Conservation (phyloP, 2,888 invertebrate species). For the Pardosa pseudoannulata region DNA sequence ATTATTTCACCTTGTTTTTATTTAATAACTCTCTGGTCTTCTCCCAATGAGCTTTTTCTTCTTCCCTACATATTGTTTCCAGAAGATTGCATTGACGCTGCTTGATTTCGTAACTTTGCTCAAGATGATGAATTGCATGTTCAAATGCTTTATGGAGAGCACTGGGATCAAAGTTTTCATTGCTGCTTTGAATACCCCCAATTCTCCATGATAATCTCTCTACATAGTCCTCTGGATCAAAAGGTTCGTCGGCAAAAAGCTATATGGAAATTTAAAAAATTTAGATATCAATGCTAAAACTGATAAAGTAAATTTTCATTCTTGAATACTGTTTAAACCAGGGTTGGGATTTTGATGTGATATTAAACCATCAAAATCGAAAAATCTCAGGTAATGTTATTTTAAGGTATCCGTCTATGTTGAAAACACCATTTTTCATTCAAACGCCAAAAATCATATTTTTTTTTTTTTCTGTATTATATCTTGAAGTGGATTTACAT, state of each 20-base stretch:
- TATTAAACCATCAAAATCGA: too few relatives aligned
- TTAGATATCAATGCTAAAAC: too few relatives aligned
- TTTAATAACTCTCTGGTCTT: constrained; percentile 90
- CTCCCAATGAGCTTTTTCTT: constrained; percentile 88
- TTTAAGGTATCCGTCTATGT: too few relatives aligned
- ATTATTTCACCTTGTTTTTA: constrained; percentile 85
- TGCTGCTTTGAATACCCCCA: constrained; percentile 82
- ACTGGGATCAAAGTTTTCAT: constrained; percentile 89
- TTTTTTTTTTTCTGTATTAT: too few relatives aligned
- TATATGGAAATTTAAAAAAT: too few relatives aligned
- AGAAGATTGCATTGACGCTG: constrained; percentile 90
- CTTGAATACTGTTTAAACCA: too few relatives aligned
- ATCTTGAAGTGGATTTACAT: too few relatives aligned
- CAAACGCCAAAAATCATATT: too few relatives aligned
- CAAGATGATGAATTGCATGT: constrained; percentile 87
- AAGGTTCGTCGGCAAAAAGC: constrained; percentile 87
- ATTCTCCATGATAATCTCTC: constrained; percentile 96
- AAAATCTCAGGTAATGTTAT: too few relatives aligned
- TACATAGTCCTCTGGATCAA: constrained; percentile 97
- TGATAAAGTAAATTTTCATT: too few relatives aligned
- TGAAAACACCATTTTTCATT: too few relatives aligned
- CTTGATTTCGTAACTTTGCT: constrained; percentile 86
- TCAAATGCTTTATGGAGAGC: constrained; percentile 93
- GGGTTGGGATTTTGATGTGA: too few relatives aligned
- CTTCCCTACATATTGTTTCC: constrained; percentile 88